Base-by-base conservation (phyloP, 2,113 vertebrate species). In the Toxotes chatareus region DNA sequence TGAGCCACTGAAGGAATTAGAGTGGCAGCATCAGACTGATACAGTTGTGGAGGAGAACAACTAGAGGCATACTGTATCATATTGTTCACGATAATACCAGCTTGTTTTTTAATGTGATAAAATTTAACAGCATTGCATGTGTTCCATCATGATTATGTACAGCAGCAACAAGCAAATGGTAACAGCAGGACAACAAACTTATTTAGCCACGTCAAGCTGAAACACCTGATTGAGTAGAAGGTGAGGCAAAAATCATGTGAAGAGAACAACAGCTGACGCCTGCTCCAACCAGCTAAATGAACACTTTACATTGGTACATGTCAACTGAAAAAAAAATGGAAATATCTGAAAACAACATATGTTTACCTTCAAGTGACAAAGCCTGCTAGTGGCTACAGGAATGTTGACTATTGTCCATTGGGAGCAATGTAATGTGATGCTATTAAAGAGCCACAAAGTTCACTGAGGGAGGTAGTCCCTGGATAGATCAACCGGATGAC, bases 1-100 rank as follows among this genome's bases (percentile, higher is more conserved):
- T 76, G 72, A 89, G 42, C 19, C 46, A 40, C 8, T 55, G 65
- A 65, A 56, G 40, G 73, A 72, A 80, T 78, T 44, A 44, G 14
- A 79, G 69, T 34, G 68, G 38, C 53, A 47, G 59, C 12, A 46
- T 32, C 38, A n/a, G 70, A 44, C 61, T 69, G 27, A 81, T 62
- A 80, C 34, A 5, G 38, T 31, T 49, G 11, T 19, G 42, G 17
- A 8, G 21, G 19, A 23, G n/a, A 82, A 72, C 8, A 56, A 42
- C 46, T 23, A 12, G 32, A 40, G n/a, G 2, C 31, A n/a, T 13
- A 34, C 47, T 14, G 27, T 60, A 51, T 67, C 40, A 61, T 62
- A 19, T 19, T 53, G 19, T 53, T 69, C 6, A 51, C 21, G 5
- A 38, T 56, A 16, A 66, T 3, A 57, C 7, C 40, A 3, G 9